Base-by-base conservation (phyloP, 2,113 vertebrate species). In the Irena cyanogastra region DNA sequence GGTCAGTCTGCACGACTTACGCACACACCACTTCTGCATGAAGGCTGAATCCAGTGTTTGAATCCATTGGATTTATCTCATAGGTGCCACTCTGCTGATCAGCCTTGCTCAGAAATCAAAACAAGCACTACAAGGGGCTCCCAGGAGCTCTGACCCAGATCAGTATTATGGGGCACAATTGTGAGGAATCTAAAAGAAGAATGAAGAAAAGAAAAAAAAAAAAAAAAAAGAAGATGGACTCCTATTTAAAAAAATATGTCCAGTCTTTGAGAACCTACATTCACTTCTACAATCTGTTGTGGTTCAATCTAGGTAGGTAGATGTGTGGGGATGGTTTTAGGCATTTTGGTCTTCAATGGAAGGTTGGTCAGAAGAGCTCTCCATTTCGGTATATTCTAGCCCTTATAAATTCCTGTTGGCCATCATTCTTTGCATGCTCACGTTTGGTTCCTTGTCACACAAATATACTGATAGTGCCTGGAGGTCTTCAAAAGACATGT, bases 401-500 rank as follows among this genome's bases (percentile, higher is more conserved):
- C 37, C 42, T 59, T 45, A 54, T 37, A 59, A 68, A 39, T 66
- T 66, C 64, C 53, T 80, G 35, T 30, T 83, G 53, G 69, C 61
- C 0, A 0, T 42, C 6, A 0, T 37, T 84, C 16, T 82, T n/a
- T 47, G 52, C 1, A 4, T 26, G 21, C 31, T 76, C 44, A n/a
- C 0, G 21, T 79, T 68, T 16, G 17, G 28, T 69, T 79, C 54
- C 35, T 63, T 70, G 50, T 74, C 21, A 1, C 75, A 83, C 70
- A 65, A 28, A 16, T 21, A 33, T 1, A 21, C 27, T 20, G 39
- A 4, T 8, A 45, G 37, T 22, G 27, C 64, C 22, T 65, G 16
- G 14, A 83, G 8, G 35, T 49, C 70, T 69, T 69, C 47, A 54
- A 19, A 69, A 54, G 35, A 16, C 15, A 23, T 9, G 3, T 20